Base-by-base conservation (phyloP, 2,888 invertebrate species). In the Microplitis manilae region DNA sequence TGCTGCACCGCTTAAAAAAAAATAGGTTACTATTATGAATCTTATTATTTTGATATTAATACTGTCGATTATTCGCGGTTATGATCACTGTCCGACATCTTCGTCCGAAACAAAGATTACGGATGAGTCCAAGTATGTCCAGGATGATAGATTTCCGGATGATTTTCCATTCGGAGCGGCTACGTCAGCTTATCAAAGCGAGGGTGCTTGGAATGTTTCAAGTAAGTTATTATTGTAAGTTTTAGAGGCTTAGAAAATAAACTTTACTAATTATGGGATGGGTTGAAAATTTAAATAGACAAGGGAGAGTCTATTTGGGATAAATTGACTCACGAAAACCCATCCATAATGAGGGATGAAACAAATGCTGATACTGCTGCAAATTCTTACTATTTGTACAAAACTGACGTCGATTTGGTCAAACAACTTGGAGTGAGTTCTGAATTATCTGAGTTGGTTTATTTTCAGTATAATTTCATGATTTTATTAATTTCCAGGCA, bases 261-360 rank as follows among this genome's bases (percentile, higher is more conserved):
- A 50, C 50, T 50, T 4, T 9, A 50, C 5, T 50, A 5, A 9
- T 50, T 50, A 8, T 50, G 50, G 50, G 8, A 13, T 50, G 50
- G 13, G 0, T 20, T 20, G 20, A 20, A 20, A 20, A 50, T n/a
- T n/a, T 30, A 30, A 30, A 30, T 40, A 93, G 94, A 92, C 8
- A 94, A 93, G 90, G 92, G 93, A 0, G 92, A 92, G 83, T 93
- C 91, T 84, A 93, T 94, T 30, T 95, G 94, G 95, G 95, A 95
- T 86, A 90, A 90, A 7, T 93, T 93, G 83, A 92, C 93, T 0
- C 94, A 94, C 82, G 84, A 64, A 1, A 67, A 80, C 65, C 90
- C 92, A 39, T 91, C 91, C 59, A 90, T 91, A 70, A 92, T 94
- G 9, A 88, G 86, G 79, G 92, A 94, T 82, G 88, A 91, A 4